phyloP scores from a whole-genome alignment of 2,797 vertebrate species.

The Neosilurus hyrtlii region DNA sequence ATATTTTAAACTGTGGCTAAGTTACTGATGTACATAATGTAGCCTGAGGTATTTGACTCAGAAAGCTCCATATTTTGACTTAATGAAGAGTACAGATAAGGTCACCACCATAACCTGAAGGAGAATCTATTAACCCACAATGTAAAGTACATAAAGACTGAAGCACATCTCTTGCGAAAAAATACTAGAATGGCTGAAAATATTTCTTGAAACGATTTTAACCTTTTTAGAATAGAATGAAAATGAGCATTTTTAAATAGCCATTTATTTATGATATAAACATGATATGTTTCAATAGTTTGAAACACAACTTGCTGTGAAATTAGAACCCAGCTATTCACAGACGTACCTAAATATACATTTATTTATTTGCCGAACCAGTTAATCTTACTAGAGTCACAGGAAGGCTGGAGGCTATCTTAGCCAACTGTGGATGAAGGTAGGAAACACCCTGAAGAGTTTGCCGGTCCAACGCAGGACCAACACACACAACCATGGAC shows the following conservation, averaged over 20 bases:
- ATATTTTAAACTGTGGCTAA: not conserved
- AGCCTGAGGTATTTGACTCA: not conserved
- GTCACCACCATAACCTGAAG: not conserved
- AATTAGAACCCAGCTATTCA: not conserved
- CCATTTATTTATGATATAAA: too few species aligned
- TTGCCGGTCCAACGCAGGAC: too few species aligned
- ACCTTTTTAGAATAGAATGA: not conserved
- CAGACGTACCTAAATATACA: not conserved
- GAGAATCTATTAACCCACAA: not conserved
- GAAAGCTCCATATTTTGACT: not conserved
- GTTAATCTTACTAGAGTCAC: too few species aligned
- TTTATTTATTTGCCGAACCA: too few species aligned
- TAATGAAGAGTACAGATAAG: not conserved
- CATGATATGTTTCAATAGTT: not conserved
- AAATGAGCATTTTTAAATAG: not conserved
- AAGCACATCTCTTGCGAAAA: not conserved
- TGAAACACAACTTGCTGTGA: not conserved
- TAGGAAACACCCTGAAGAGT: too few species aligned
- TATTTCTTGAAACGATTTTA: not conserved
- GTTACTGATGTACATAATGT: not conserved
- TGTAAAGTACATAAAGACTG: slow-evolving; percentile 1
- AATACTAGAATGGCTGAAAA: not conserved
- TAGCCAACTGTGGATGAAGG: too few species aligned
- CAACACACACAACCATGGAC: too few species aligned
- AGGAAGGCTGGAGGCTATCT: too few species aligned